Evolutionary conservation across 2,888 invertebrate genomes (phyloP), one percentile per base, ranked within the genome.

Genomic region (Caenorhabditis sp.): DNA sequence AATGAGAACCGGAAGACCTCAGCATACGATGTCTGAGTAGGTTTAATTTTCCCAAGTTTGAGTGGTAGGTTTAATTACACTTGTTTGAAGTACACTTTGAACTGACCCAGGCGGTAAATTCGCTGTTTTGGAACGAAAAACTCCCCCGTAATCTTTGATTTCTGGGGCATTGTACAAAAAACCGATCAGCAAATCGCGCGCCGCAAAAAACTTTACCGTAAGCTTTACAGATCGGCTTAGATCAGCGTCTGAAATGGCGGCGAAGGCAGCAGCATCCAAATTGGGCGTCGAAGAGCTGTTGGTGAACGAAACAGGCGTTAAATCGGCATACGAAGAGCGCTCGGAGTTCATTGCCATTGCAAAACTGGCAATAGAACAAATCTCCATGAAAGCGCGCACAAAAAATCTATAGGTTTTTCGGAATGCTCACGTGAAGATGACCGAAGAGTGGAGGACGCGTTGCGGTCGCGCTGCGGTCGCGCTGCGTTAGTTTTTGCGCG

Each of bases 11-110:
- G 15, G 70, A 68, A 75, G 75, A 68, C 24, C 75, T 75, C 75
- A 75, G 75, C 50, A 62, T 50, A 39, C 30, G 65, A 7, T 30
- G 52, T 76, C 75, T 76, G 74, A 80, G 80, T 78, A 78, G 78
- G 80, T 78, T 78, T 75, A 78, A 78, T 75, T 78, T 48, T 56
- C 77, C 73, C 78, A 80, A 78, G 75, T 80, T 78, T 80, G 77
- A 68, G 55, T 62, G 48, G 26, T 58, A 56, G 74, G 62, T 68
- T 75, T 75, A 73, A 73, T 73, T 66, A 73, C 73, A 24, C 20
- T 48, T n/a, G 39, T 59, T 70, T 58, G 59, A 66, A 59, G 48
- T 32, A 71, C 35, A 46, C n/a, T 58, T 59, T 41, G 37, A 15
- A 66, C 56, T 59, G 66, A 66, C 52, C 24, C 43, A 52, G 22